Conservation (phyloP, 2,113 vertebrate genomes). For the Cygnus atratus region DNA sequence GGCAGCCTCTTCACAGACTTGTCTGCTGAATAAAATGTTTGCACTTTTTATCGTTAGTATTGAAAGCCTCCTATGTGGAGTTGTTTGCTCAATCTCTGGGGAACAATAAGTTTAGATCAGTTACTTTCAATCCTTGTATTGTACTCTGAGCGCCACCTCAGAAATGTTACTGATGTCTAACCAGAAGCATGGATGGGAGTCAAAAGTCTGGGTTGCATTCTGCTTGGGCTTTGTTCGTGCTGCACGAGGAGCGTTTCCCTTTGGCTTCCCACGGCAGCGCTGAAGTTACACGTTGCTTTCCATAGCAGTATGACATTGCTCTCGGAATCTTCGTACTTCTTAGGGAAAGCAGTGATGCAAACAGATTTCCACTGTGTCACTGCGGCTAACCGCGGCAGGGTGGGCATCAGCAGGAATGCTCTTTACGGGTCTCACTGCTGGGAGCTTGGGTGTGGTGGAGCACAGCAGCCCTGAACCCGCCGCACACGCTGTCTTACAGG, state of each 20-base stretch:
- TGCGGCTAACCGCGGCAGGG: not conserved
- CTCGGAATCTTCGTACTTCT: not conserved
- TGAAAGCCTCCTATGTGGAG: not conserved
- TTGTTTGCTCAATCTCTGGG: constrained; percentile 46
- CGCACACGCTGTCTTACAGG: not conserved
- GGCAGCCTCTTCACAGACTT: constrained; percentile 45
- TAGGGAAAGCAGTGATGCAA: not conserved
- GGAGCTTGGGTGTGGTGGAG: not conserved
- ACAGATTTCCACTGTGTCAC: not conserved
- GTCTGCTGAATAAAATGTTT: constrained; percentile 64
- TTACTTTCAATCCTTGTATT: not conserved
- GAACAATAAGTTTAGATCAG: constrained; percentile 32
- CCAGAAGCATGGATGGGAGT: not conserved
- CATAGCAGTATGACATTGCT: not conserved
- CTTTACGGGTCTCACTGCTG: not conserved
- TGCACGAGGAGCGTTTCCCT: not conserved
- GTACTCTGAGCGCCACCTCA: not conserved
- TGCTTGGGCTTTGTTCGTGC: not conserved
- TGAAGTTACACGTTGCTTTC: not conserved
- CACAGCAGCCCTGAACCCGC: not conserved
- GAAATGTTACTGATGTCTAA: not conserved
- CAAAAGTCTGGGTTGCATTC: not conserved
- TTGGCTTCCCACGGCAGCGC: not conserved
- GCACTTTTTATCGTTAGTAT: constrained; percentile 55
- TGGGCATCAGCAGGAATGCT: not conserved